Conservation (phyloP, 2,113 vertebrate species). For the Turnix velox region DNA sequence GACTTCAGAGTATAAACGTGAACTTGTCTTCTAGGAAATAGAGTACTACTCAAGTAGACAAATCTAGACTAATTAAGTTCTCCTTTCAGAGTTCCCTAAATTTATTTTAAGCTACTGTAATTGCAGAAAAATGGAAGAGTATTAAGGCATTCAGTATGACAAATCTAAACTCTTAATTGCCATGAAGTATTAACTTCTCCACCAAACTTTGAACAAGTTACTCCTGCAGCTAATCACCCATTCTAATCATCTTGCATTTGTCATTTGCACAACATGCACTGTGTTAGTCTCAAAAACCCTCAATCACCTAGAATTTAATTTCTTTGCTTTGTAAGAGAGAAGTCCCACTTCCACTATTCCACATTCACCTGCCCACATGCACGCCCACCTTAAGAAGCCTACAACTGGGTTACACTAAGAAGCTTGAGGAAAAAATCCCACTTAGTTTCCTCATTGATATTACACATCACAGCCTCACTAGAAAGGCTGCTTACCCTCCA, state of each 20-base stretch:
- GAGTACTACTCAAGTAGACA: neutral
- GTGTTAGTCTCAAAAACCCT: neutral
- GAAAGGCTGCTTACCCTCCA: neutral
- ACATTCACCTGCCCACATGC: no score
- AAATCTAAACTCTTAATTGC: neutral
- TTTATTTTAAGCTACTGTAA: neutral
- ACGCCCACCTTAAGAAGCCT: neutral
- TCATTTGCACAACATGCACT: neutral
- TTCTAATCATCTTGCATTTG: neutral
- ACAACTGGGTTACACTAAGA: neutral
- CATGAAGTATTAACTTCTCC: neutral
- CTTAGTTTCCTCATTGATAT: neutral
- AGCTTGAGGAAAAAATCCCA: neutral
- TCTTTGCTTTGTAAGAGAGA: neutral
- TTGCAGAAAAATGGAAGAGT: neutral
- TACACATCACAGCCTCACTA: neutral
- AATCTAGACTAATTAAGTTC: neutral
- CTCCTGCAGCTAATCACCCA: neutral
- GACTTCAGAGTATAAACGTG: neutral
- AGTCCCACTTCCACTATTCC: neutral
- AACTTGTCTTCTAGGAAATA: neutral
- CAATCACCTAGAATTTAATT: neutral
- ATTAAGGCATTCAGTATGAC: neutral
- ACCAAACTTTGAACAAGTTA: neutral
- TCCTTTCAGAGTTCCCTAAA: neutral